Evolutionary conservation across 2,797 vertebrate species (phyloP).

Genomic region (Chelon auratus): DNA sequence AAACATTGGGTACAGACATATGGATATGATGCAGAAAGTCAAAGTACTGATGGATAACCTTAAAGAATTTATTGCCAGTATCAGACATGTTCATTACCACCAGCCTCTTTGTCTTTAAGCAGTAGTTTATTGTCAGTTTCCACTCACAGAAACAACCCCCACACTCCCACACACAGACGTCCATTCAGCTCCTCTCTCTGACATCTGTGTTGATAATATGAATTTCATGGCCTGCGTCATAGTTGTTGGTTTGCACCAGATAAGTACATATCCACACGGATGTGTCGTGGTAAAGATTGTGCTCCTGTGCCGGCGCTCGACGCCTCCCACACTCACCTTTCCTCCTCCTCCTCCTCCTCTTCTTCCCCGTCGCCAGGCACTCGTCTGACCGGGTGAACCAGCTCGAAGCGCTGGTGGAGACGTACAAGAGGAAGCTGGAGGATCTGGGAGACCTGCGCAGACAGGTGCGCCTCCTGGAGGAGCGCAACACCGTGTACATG

Average conservation of each 20-base stretch:
- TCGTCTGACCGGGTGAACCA: slow-evolving; percentile 91
- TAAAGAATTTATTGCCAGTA: not conserved
- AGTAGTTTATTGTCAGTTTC: slow-evolving; percentile 55
- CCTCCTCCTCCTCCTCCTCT: not conserved
- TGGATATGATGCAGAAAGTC: not conserved
- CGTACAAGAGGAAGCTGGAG: slow-evolving; percentile 90
- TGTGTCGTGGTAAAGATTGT: slow-evolving; percentile 35
- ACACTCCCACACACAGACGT: slow-evolving; percentile 68
- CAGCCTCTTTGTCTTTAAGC: slow-evolving; percentile 43
- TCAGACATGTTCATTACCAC: not conserved
- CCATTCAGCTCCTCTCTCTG: slow-evolving; percentile 66
- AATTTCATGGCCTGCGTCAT: slow-evolving; percentile 58
- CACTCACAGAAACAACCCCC: slow-evolving; percentile 56
- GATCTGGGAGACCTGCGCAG: slow-evolving; percentile 91
- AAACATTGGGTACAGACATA: not conserved
- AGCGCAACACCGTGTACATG: slow-evolving; percentile 90
- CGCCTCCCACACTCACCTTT: slow-evolving; percentile 30
- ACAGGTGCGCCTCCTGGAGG: slow-evolving; percentile 93
- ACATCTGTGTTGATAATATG: slow-evolving; percentile 69
- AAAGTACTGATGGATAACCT: not conserved
- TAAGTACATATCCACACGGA: slow-evolving; percentile 30
- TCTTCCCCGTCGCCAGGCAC: slow-evolving; percentile 78
- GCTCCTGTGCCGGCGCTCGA: slow-evolving; percentile 24
- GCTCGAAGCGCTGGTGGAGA: slow-evolving; percentile 89
- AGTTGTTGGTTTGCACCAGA: slow-evolving; percentile 27